Evolutionary conservation across 2,113 vertebrate genomes (phyloP).

Genomic region (Sceloporus undulatus): DNA sequence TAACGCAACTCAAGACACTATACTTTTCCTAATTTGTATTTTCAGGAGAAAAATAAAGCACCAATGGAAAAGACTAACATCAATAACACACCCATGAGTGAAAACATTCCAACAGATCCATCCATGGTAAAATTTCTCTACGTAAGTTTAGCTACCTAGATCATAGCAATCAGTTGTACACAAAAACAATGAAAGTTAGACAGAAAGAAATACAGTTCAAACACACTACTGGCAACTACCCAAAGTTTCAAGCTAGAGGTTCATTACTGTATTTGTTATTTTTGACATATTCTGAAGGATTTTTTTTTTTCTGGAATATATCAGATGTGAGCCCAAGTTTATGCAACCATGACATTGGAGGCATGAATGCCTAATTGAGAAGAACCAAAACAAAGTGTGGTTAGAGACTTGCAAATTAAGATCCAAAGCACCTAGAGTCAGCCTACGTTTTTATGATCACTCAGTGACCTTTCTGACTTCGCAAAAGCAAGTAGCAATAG

Average conservation of each 20-base stretch:
- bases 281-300: slow-evolving; percentile 12
- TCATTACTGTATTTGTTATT: slow-evolving; percentile 28
- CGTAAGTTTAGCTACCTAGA: not conserved
- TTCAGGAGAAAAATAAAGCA: not conserved
- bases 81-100: too few species aligned
- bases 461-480: too few species aligned
- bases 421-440: too few species aligned
- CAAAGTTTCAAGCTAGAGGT: slow-evolving; percentile 20
- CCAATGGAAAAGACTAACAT: not conserved
- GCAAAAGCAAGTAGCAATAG: slow-evolving; percentile 14
- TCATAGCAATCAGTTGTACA: slow-evolving; percentile 30
- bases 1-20: not conserved
- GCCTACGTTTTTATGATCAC: too few species aligned
- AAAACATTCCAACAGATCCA: not conserved
- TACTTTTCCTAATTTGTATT: not conserved
- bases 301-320: too few species aligned
- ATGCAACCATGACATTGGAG: too few species aligned
- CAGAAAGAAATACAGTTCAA: slow-evolving; percentile 10
- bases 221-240: too few species aligned
- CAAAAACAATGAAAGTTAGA: slow-evolving; percentile 33
- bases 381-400: too few species aligned
- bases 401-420: too few species aligned
- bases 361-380: too few species aligned
- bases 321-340: too few species aligned
- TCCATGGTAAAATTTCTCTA: not conserved